phyloP scores from a whole-genome alignment of 2,888 invertebrate species.

The Andrena camellia region DNA sequence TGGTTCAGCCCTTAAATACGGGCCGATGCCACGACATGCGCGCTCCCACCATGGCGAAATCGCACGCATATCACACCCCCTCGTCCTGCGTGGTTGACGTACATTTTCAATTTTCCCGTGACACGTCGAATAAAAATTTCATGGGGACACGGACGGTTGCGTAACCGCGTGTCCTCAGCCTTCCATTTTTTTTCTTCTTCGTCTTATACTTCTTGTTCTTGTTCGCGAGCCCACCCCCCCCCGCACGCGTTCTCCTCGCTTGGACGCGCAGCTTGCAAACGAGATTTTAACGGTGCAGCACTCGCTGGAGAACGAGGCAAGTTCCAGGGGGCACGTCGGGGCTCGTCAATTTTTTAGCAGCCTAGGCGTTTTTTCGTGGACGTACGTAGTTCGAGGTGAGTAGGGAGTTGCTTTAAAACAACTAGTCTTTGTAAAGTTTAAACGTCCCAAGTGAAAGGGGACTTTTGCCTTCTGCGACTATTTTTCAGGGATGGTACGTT shows the following conservation, averaged over 20 bases:
- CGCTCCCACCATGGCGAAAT: conserved; percentile 74
- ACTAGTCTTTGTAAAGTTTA: background rate
- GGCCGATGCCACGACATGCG: conserved; percentile 78
- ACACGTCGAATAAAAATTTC: conserved; percentile 59
- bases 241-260: background rate
- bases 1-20: conserved; percentile 83
- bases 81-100: conserved; percentile 46
- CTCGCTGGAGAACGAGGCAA: conserved; percentile 13
- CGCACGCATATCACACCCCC: conserved; percentile 51
- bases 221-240: background rate
- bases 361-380: too few relatives aligned
- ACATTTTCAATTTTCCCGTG: conserved; percentile 68
- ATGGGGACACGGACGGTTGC: conserved; percentile 41
- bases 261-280: conserved; percentile 19
- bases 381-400: background rate
- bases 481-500: too few relatives aligned
- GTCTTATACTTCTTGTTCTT: background rate
- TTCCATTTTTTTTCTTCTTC: background rate
- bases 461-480: too few relatives aligned
- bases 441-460: too few relatives aligned
- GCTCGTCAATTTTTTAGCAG: conserved; percentile 18
- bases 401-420: too few relatives aligned
- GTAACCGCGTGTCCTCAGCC: conserved; percentile 6
- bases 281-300: conserved; percentile 46
- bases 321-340: background rate